These are phyloP conservation scores for Lottia scabra DNA, from an alignment of 2,888 invertebrate genomes.

Conservation along the genomic window DNA sequence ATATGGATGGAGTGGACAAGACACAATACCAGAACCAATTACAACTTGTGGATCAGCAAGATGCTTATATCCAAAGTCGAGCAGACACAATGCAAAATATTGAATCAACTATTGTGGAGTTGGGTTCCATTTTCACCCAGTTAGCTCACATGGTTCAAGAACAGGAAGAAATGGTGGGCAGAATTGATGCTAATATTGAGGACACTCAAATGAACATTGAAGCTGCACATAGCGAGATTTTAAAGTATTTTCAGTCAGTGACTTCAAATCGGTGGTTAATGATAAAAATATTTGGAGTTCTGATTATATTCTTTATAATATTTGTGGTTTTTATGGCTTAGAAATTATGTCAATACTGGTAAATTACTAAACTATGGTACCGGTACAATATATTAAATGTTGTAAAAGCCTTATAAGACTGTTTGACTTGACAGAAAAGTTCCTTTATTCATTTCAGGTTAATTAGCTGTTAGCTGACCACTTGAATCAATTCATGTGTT, in stretches of 20 bases:
- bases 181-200: constrained; percentile 97
- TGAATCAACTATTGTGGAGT: constrained; percentile 97
- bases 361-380: too few relatives aligned
- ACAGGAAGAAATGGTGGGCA: constrained; percentile 93
- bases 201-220: constrained; percentile 97
- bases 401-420: too few relatives aligned
- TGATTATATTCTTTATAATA: constrained; percentile 99
- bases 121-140: constrained; percentile 98
- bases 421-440: too few relatives aligned
- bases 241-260: constrained; percentile 97
- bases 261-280: constrained; percentile 98
- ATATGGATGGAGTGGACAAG: constrained; percentile 78
- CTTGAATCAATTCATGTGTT: too few relatives aligned
- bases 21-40: constrained; percentile 73
- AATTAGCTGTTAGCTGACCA: too few relatives aligned
- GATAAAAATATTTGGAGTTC: constrained; percentile 98
- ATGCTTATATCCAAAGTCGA: constrained; percentile 90
- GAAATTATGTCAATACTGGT: background rate
- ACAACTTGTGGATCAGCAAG: constrained; percentile 84
- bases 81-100: constrained; percentile 99
- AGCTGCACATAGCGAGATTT: constrained; percentile 95
- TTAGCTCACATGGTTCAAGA: constrained; percentile 89
- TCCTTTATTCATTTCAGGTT: too few relatives aligned
- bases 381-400: too few relatives aligned
- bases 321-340: constrained; percentile 97